Evolutionary conservation across 1,140 invertebrate species (phyloP).

Genomic region (Eciton burchellii): DNA sequence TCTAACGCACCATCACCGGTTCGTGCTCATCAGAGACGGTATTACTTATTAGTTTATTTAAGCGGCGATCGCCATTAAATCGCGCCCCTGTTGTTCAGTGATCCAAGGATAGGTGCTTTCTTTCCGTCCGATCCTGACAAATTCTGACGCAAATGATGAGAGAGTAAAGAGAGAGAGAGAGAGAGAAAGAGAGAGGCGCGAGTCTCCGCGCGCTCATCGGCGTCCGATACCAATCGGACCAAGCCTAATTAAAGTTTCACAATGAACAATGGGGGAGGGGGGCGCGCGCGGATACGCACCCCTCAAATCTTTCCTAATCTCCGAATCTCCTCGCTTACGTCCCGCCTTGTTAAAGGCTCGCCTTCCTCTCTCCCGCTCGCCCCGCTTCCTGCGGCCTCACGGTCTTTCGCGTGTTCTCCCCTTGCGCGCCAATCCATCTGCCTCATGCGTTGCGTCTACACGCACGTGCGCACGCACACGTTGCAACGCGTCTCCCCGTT

Average conservation of each 20-base stretch:
- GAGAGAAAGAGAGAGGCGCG: neutral
- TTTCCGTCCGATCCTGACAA: neutral
- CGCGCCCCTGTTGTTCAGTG: neutral
- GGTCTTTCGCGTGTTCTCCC: constrained; percentile 37
- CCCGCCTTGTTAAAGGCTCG: neutral
- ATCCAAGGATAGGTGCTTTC: neutral
- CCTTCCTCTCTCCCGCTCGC: neutral
- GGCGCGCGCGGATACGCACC: neutral
- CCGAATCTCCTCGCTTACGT: constrained; percentile 39
- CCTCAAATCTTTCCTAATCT: constrained; percentile 52
- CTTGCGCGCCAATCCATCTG: constrained; percentile 22
- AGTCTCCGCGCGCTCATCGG: constrained; percentile 7
- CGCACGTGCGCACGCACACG: neutral
- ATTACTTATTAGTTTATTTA: constrained; percentile 19
- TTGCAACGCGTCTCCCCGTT: constrained; percentile 30
- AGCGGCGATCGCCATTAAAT: neutral
- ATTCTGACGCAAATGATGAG: constrained; percentile 50
- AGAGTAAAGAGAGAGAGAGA: too few relatives aligned
- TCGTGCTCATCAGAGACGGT: neutral
- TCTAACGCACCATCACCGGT: neutral
- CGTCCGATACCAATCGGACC: constrained; percentile 35
- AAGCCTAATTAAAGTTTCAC: constrained; percentile 67
- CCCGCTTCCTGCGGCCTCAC: neutral
- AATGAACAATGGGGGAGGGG: too few relatives aligned
- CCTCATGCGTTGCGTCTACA: constrained; percentile 18